A percentile compares a stretch with the other conserved stretches of the same genome.
Conservation (phyloP, 2,113 vertebrate species). For the Melanerpes aurifrons region DNA sequence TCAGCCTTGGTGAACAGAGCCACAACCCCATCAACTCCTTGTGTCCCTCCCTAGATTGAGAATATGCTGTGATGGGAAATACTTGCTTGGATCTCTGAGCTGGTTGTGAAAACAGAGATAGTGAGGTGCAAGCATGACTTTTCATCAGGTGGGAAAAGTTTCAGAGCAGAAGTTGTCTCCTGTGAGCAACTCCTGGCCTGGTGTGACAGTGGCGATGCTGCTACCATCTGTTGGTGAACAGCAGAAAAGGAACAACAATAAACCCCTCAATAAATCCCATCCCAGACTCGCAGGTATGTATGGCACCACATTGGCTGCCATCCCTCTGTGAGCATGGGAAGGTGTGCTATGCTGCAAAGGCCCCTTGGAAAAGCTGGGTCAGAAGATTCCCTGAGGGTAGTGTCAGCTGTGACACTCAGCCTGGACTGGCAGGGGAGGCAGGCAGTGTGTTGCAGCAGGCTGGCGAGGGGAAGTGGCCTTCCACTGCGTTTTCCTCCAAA, state of each 20-base stretch:
- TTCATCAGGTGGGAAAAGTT: constrained; percentile 5
- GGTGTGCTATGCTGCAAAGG: background rate
- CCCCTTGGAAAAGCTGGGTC: background rate
- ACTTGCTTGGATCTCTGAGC: background rate
- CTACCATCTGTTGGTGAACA: constrained; percentile 63
- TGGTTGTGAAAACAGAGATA: background rate
- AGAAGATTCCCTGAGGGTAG: background rate
- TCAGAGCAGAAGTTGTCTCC: background rate
- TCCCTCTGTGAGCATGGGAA: rapidly evolving
- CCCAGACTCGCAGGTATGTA: rapidly evolving
- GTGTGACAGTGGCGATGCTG: constrained; percentile 22
- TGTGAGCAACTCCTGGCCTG: background rate
- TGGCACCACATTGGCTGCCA: rapidly evolving
- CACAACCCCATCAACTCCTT: background rate
- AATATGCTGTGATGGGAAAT: background rate
- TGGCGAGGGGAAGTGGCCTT: background rate
- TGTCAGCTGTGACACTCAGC: background rate
- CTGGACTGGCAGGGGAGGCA: rapidly evolving
- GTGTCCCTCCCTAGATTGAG: background rate
- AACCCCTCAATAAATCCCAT: background rate
- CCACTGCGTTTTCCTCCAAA: background rate
- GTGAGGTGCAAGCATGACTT: background rate
- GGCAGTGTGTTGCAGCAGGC: background rate
- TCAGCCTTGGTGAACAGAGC: background rate
- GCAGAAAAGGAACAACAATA: constrained; percentile 33